Evolutionary conservation across 2,888 invertebrate species (phyloP).

Genomic region (Agonopterix arenella): DNA sequence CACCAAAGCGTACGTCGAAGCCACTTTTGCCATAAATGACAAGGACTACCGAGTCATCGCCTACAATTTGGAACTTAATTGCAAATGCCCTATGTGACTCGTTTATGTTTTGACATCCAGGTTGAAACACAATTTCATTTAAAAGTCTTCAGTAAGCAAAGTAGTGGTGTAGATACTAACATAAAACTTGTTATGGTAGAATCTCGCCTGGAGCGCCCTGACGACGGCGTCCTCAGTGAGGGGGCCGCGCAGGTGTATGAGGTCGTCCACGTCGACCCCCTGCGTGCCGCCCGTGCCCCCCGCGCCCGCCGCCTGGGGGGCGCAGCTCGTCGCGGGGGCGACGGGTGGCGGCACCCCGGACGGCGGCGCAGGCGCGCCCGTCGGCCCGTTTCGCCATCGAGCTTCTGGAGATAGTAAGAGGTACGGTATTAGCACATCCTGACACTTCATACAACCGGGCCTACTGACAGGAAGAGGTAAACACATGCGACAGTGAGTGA

Average conservation of each 20-base stretch:
- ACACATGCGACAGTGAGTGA: background rate
- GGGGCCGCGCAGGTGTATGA: constrained; percentile 94
- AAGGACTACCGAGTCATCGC: background rate
- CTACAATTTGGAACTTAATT: too few species aligned
- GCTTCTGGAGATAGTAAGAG: constrained; percentile 23
- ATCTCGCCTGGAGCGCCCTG: constrained; percentile 92
- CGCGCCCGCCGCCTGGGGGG: constrained; percentile 23
- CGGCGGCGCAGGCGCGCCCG: constrained; percentile 10
- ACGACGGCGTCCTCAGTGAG: constrained; percentile 96
- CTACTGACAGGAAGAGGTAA: too few species aligned
- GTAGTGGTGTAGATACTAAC: constrained; percentile 78
- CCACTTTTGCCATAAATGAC: background rate
- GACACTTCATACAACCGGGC: too few species aligned
- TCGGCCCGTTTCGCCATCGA: constrained; percentile 21
- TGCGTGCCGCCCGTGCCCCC: constrained; percentile 23
- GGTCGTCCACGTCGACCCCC: constrained; percentile 85
- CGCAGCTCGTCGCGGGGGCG: constrained; percentile 14
- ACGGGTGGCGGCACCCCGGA: constrained; percentile 12
- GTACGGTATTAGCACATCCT: too few species aligned
- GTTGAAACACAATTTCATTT: too few species aligned
- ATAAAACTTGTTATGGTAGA: constrained; percentile 90
- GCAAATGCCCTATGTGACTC: too few species aligned
- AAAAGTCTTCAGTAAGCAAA: background rate
- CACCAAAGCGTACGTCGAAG: too few species aligned
- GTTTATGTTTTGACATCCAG: too few species aligned